Percentiles rank a stretch among this genome's conserved stretches.
phyloP scores from a whole-genome alignment of 2,888 invertebrate genomes.

The Siphlonurus alternatus region DNA sequence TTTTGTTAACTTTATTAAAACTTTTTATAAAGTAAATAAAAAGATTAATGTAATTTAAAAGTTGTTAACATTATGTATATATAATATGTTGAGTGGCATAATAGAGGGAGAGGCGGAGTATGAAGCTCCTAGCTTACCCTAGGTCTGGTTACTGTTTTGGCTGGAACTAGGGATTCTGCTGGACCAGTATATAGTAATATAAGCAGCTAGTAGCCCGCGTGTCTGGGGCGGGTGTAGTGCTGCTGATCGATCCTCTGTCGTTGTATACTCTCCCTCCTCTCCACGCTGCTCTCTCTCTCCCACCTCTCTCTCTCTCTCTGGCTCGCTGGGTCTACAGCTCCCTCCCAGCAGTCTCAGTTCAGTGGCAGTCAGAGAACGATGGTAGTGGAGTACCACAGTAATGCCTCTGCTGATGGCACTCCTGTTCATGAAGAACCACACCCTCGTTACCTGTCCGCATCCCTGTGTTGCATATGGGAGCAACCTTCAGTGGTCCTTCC shows the following conservation, averaged over 20 bases:
- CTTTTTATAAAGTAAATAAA: no score
- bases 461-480: slow-evolving; percentile 1
- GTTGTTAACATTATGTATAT: no score
- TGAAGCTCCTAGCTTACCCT: no score
- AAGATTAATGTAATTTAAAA: no score
- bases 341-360: not conserved
- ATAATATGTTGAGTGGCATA: no score
- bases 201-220: not conserved
- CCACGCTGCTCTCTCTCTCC: not conserved
- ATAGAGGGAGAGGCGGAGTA: no score
- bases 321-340: not conserved
- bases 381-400: not conserved
- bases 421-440: not conserved
- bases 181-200: no score
- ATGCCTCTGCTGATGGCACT: not conserved
- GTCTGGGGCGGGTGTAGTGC: not conserved
- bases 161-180: no score
- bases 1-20: no score
- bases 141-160: no score
- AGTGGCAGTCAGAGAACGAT: not conserved
- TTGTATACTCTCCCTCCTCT: not conserved
- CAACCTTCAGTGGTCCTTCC: not conserved
- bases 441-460: not conserved
- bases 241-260: not conserved
- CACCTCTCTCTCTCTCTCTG: not conserved